Base-by-base conservation (phyloP, 2,797 vertebrate species). In the Triplophysa bombifrons region DNA sequence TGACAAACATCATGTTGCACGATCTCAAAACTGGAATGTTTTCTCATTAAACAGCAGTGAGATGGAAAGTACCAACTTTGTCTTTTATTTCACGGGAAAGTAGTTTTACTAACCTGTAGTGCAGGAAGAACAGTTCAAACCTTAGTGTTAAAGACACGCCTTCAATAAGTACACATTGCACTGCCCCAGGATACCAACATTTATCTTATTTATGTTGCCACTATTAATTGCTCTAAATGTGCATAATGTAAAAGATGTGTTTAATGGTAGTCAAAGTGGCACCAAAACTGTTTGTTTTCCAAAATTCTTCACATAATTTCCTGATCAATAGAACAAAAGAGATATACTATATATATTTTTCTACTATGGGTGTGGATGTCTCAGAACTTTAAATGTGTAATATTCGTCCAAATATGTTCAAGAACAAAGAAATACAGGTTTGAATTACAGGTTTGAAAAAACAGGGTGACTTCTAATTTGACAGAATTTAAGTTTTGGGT, bases 21-120 rank as follows among this genome's bases (percentile, higher is more conserved):
- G 4, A 71, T 30, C 5, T 46, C 9, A 2, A 41, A 64, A 72
- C 41, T 74, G 76, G 12, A 68, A 58, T 71, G 69, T 71, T 82
- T 46, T 34, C 69, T 80, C 66, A 82, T 68, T 79, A 82, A 66
- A 69, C 16, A 51, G 12, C 17, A 60, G 56, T 44, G 4, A 14
- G 48, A 65, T 69, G 74, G 80, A 80, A 81, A 78, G 22, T 66
- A 80, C 68, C 76, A 9, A 55, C 19, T 61, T 72, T 58, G 8
- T 50, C 19, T 55, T 55, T 74, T 13, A 27, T 50, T 27, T 55
- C 19, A 7, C 48, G 16, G 14, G 2, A 53, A 0, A 50, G 38
- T 11, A 60, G 44, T 67, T 30, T 20, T 2, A 75, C 46, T 1
- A 51, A 1, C 25, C 66, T 75, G 13, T 17, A 53, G 25, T 27